A percentile compares a stretch with the other conserved stretches of the same genome.
Conservation (phyloP, 2,797 vertebrate genomes). For the Thunnus albacares region DNA sequence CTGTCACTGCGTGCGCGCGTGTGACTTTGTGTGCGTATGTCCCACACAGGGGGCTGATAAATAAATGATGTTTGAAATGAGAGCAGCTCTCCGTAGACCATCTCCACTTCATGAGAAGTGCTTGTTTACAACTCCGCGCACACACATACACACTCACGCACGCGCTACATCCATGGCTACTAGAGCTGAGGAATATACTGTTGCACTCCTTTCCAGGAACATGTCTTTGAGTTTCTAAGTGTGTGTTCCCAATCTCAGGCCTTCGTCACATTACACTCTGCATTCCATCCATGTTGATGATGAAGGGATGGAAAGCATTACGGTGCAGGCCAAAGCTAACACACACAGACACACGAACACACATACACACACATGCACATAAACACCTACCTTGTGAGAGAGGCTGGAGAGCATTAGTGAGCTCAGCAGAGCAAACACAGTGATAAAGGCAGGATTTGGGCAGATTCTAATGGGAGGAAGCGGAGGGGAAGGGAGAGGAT, state of each 20-base stretch:
- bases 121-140: conserved; percentile 74
- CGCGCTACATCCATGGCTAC: conserved; percentile 24
- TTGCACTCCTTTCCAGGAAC: conserved; percentile 70
- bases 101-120: conserved; percentile 79
- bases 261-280: conserved; percentile 44
- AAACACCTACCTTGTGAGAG: conserved; percentile 79
- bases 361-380: conserved; percentile 61
- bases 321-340: conserved; percentile 71
- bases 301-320: conserved; percentile 72
- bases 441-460: conserved; percentile 81
- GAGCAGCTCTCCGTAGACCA: conserved; percentile 85
- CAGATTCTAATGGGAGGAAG: conserved; percentile 77
- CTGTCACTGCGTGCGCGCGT: conserved; percentile 71
- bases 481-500: conserved; percentile 65
- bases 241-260: conserved; percentile 64
- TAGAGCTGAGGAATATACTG: conserved; percentile 34
- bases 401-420: conserved; percentile 76
- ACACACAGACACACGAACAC: conserved; percentile 71
- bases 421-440: conserved; percentile 79
- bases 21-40: conserved; percentile 56
- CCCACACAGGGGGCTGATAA: conserved; percentile 81
- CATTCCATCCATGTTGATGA: conserved; percentile 68
- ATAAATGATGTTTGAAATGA: conserved; percentile 88
- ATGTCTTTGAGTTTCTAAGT: conserved; percentile 55
- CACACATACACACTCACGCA: conserved; percentile 24